phyloP scores from a whole-genome alignment of 2,888 invertebrate species.

The Troilus luridus region DNA sequence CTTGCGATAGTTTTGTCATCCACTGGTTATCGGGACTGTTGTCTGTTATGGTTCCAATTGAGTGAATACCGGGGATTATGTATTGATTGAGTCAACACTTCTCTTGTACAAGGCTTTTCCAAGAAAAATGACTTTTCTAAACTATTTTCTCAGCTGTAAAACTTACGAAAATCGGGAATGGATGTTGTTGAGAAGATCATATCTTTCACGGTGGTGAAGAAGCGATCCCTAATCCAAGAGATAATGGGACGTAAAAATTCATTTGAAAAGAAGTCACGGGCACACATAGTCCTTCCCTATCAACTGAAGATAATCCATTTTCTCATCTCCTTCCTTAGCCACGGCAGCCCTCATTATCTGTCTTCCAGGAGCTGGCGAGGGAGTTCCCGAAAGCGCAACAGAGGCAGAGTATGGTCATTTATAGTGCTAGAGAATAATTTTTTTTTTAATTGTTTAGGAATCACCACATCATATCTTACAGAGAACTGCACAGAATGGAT shows the following conservation, averaged over 20 bases:
- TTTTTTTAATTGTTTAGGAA: too few species aligned
- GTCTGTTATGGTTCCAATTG: neutral
- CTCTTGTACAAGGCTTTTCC: neutral
- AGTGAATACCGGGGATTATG: neutral
- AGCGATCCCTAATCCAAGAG: neutral
- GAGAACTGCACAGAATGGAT: too few species aligned
- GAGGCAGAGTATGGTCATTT: neutral
- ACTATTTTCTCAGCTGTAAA: neutral
- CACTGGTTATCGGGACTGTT: neutral
- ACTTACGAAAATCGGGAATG: neutral
- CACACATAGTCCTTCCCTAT: slow-evolving; percentile 41
- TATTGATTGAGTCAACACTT: neutral
- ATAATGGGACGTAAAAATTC: slow-evolving; percentile 49
- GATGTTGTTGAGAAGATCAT: neutral
- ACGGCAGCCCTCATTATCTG: slow-evolving; percentile 17
- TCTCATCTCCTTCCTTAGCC: slow-evolving; percentile 43
- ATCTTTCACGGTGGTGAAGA: slow-evolving; percentile 28
- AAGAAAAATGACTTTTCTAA: neutral
- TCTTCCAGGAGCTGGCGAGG: slow-evolving; percentile 9
- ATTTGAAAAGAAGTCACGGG: slow-evolving; percentile 47
- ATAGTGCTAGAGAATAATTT: neutral
- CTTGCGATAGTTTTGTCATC: neutral
- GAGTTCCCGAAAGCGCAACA: slow-evolving; percentile 16
- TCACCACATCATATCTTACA: too few species aligned
- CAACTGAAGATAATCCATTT: slow-evolving; percentile 44